These are phyloP conservation scores for Rallus limicola DNA, from an alignment of 2,113 vertebrate species.

Conservation along the genomic window DNA sequence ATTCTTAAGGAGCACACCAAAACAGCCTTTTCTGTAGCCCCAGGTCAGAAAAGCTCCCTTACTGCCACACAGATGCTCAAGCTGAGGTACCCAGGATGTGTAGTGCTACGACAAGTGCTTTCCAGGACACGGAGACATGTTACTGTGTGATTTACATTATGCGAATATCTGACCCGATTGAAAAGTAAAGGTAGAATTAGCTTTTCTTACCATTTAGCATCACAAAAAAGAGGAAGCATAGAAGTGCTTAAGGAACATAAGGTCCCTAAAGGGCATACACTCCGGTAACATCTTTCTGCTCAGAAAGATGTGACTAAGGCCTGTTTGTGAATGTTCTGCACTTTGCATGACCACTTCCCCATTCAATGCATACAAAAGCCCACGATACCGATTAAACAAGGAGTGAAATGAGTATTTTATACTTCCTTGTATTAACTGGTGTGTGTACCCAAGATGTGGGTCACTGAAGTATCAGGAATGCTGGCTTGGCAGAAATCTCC, in stretches of 20 bases:
- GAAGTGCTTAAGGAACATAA: not conserved
- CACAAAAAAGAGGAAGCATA: not conserved
- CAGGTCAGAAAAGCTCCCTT: not conserved
- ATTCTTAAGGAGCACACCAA: not conserved
- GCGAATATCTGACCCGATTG: not conserved
- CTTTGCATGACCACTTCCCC: not conserved
- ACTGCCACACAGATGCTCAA: not conserved
- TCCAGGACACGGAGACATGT: not conserved
- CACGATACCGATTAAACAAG: not conserved
- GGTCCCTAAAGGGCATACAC: not conserved
- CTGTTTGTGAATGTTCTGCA: not conserved
- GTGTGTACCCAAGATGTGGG: not conserved
- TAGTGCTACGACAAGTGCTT: not conserved
- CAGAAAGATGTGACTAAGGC: not conserved
- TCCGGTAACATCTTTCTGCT: not conserved
- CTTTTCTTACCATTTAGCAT: not conserved
- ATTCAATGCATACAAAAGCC: not conserved
- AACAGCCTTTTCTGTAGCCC: not conserved
- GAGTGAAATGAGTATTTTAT: not conserved
- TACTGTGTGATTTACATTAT: not conserved
- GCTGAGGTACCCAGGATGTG: not conserved
- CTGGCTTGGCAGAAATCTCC: not conserved
- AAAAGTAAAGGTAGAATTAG: not conserved
- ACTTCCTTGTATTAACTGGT: not conserved
- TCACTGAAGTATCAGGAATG: not conserved